Base-by-base conservation (phyloP, 1,140 invertebrate genomes). In the Micrasema minimum region DNA sequence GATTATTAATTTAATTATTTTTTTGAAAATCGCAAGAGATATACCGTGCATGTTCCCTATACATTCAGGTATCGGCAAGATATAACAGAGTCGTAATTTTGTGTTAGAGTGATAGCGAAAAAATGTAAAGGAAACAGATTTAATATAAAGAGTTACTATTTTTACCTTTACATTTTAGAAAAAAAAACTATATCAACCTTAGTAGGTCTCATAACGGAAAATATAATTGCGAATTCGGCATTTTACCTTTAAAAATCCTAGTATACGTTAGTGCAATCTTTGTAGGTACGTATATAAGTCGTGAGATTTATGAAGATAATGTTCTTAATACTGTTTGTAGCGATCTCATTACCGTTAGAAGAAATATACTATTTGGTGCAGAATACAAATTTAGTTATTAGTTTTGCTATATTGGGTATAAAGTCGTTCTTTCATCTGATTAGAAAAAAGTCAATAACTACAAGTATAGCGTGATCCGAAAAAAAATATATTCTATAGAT, bases 361-460 rank as follows among this genome's bases (percentile, higher is more conserved):
- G 50, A 23, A 22, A 53, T 12, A 20, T 53, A 31, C 26, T 31
- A 31, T 31, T 4, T 7, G 26, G 26, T 31, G 26, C 26, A 31
- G 26, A 31, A 31, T 31, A 31, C 26, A 4, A 31, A 31, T 31
- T 31, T 31, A 2, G 7, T 2, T 31, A 31, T 31, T 31, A 7
- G 2, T 31, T 71, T 16, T 41, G 53, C 66, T 66, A 66, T 66
- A 66, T 16, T 67, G 35, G 20, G 2, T 7, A 41, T 45, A 69
- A 69, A 55, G 41, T 46, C 57, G 50, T 59, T 72, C 5, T 45
- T 45, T 46, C 35, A 26, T 35, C 31, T 53, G 41, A 10, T 41
- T 57, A 71, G 57, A 35, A 62, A 37, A 57, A 72, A 72, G 66
- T 72, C 64, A 72, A 72, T 67, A 72, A 72, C 35, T 18, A 65